phyloP scores from a whole-genome alignment of 2,113 vertebrate genomes.

The Vulpes ferrilata region DNA sequence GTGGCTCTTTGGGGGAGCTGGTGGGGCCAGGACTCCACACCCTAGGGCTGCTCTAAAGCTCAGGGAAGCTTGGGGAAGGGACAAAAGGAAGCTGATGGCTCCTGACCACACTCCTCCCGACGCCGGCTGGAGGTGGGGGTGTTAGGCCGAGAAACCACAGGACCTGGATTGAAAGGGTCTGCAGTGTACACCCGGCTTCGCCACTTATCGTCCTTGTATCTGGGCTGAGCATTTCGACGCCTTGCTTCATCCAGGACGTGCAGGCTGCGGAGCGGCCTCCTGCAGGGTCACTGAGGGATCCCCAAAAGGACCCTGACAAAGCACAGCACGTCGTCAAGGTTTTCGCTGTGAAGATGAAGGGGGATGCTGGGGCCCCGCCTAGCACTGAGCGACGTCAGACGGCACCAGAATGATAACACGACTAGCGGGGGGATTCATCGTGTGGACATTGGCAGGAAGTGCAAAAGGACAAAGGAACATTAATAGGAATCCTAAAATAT shows the following conservation, averaged over 20 bases:
- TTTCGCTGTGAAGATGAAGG: neutral
- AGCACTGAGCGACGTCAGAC: neutral
- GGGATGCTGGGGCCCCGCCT: no score
- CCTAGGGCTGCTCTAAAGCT: no score
- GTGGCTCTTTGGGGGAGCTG: neutral
- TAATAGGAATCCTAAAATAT: neutral
- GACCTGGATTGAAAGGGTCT: neutral
- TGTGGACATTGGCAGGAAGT: neutral
- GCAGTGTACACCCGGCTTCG: neutral
- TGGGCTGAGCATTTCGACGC: accelerated
- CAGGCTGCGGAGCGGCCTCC: no score
- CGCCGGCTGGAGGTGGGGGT: no score
- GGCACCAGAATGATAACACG: neutral
- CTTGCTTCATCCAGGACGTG: neutral
- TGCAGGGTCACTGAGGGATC: neutral
- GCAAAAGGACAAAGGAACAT: neutral
- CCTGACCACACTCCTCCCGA: no score
- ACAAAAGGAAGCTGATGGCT: neutral
- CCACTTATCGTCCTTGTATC: accelerated
- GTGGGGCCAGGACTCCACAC: accelerated
- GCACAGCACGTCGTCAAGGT: neutral
- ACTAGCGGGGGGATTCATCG: no score
- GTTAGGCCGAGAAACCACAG: neutral
- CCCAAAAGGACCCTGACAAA: neutral
- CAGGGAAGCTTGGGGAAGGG: neutral